Evolutionary conservation across 2,113 vertebrate genomes (phyloP).

Genomic region (Ranitomeya variabilis): DNA sequence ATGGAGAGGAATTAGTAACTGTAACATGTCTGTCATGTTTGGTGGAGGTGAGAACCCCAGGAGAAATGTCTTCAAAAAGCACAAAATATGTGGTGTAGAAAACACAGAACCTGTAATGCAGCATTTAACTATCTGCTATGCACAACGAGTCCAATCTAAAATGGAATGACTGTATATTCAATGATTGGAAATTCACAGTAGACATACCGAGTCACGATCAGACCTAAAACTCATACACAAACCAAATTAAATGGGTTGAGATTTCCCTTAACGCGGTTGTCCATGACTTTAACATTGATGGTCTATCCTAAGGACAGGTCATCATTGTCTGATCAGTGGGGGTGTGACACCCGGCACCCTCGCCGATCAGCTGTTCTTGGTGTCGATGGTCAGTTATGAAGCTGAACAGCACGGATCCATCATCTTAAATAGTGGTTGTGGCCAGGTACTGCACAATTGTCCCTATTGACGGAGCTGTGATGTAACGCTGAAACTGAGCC

Average conservation of each 20-base stretch:
- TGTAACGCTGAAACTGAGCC: no score
- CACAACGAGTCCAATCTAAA: not conserved
- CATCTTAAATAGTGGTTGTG: no score
- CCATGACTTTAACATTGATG: no score
- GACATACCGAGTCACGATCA: not conserved
- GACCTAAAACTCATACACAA: not conserved
- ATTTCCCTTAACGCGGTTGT: not conserved
- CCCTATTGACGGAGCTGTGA: no score
- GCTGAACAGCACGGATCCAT: no score
- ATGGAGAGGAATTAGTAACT: conserved; percentile 52
- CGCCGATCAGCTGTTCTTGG: no score
- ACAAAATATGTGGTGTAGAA: conserved; percentile 27
- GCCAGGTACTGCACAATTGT: no score
- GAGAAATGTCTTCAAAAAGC: conserved; percentile 39
- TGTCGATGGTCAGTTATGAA: no score
- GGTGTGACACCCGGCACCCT: no score
- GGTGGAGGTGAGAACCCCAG: conserved; percentile 47
- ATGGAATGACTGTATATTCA: not conserved
- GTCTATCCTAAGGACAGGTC: no score
- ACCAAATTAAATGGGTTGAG: not conserved
- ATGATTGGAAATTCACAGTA: not conserved
- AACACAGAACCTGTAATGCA: not conserved
- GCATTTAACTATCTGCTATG: not conserved
- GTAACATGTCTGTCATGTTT: conserved; percentile 52
- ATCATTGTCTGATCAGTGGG: no score